Conservation (phyloP, 2,113 vertebrate genomes). For the Cyphotilapia sp. region DNA sequence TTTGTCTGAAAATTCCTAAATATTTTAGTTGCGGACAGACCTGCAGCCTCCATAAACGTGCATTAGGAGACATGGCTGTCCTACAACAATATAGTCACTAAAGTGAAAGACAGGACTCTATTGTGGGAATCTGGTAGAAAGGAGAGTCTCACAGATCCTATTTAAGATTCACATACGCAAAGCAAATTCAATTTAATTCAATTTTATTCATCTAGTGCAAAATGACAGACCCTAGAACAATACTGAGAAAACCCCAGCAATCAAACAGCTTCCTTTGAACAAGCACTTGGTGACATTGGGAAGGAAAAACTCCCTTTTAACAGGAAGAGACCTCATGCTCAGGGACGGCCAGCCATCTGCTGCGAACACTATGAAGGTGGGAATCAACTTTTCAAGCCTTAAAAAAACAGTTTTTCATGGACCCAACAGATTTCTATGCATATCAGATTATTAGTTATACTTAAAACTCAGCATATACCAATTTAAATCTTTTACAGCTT, state of each 20-base stretch:
- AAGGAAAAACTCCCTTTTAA: background rate
- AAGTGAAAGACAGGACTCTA: background rate
- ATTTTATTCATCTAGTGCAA: background rate
- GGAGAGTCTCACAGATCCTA: background rate
- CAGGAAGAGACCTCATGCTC: background rate
- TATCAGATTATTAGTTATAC: background rate
- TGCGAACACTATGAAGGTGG: background rate
- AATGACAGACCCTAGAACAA: background rate
- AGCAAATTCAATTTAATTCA: background rate
- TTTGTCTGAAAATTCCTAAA: background rate
- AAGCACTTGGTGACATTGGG: background rate
- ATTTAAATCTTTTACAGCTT: background rate
- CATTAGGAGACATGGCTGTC: background rate
- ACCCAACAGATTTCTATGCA: background rate
- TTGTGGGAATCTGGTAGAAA: background rate
- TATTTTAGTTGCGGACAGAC: background rate
- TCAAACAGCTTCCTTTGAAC: background rate
- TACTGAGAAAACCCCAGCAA: background rate
- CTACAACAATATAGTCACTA: background rate
- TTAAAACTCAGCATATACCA: background rate
- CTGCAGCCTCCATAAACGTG: background rate
- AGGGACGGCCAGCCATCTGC: background rate
- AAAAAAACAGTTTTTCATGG: background rate
- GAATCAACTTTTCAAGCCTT: background rate
- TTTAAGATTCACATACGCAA: background rate